Base-by-base conservation (phyloP, 2,888 invertebrate genomes). In the Gymnocheta viridis region DNA sequence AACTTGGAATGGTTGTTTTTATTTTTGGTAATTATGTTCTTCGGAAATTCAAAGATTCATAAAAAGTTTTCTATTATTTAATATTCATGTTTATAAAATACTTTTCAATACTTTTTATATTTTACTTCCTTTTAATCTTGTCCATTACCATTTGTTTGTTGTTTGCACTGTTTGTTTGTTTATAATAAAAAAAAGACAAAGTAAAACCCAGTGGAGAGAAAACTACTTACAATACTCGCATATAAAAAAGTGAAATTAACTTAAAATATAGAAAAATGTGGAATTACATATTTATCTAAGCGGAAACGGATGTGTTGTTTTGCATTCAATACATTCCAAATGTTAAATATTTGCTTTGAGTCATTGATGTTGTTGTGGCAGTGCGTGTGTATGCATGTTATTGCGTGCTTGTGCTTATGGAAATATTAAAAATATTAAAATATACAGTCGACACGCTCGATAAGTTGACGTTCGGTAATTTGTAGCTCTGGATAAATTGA, bases 301-400 rank as follows among this genome's bases (percentile, higher is more conserved):
- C 66, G 80, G 73, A 73, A 81, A 64, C 66, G 73, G 80, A 81
- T 67, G 24, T 74, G 41, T 67, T 58, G 67, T 60, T 67, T 66
- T 60, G 66, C 19, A 5, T 81, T 32, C 29, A 67, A 56, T 51
- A 14, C 9, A 51, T 66, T 47, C 69, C 12, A 19, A 73, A 56
- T 76, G 10, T 19, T 62, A 47, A 49, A 62, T 10, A 35, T 35
- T 49, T 29, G 27, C 32, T 17, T 56, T 44, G 41, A 1, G 32
- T 1, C n/a, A 29, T 44, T 22, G 29, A 22, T 32, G 22, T n/a
- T 22, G 19, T 5, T 14, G 14, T 0, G 14, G 12, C 7, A 32
- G 4, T 35, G 14, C 2, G 22, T 67, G 22, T 38, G 22, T 47
- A 10, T n/a, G 9, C n/a, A n/a, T n/a, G n/a, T n/a, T n/a, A 1